phyloP scores from a whole-genome alignment of 2,113 vertebrate species.

The Mesitornis unicolor region DNA sequence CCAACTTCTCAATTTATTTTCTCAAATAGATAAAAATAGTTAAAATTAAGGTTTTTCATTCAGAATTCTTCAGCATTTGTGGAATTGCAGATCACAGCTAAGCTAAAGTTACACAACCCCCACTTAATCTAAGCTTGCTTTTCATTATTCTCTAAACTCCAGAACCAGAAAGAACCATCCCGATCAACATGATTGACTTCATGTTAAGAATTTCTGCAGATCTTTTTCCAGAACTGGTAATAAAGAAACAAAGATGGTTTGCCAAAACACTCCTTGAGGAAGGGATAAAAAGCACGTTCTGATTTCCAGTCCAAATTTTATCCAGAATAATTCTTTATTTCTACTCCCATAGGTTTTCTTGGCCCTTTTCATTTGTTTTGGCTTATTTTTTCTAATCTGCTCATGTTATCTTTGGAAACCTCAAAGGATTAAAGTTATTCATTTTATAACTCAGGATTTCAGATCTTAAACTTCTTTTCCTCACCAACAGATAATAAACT shows the following conservation, averaged over 20 bases:
- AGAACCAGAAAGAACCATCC: not conserved
- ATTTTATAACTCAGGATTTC: not conserved
- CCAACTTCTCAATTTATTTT: not conserved
- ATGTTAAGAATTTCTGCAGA: not conserved
- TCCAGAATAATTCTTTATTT: not conserved
- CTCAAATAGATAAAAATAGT: not conserved
- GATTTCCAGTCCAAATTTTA: not conserved
- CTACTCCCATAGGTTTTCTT: not conserved
- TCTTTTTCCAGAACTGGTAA: not conserved
- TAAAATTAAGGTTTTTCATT: not conserved
- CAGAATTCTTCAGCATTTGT: not conserved
- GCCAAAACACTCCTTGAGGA: not conserved
- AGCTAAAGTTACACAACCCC: not conserved
- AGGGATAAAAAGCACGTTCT: fast-evolving
- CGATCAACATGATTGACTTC: fast-evolving
- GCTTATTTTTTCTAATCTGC: not conserved
- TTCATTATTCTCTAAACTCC: not conserved
- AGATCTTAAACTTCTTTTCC: not conserved
- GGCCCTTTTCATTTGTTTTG: not conserved
- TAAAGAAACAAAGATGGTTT: not conserved
- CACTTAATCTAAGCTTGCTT: not conserved
- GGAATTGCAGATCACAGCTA: not conserved
- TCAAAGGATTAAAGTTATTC: not conserved
- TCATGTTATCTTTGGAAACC: not conserved
- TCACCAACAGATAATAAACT: not conserved